phyloP scores from a whole-genome alignment of 2,113 vertebrate genomes.

The Emydocephalus ijimae region DNA sequence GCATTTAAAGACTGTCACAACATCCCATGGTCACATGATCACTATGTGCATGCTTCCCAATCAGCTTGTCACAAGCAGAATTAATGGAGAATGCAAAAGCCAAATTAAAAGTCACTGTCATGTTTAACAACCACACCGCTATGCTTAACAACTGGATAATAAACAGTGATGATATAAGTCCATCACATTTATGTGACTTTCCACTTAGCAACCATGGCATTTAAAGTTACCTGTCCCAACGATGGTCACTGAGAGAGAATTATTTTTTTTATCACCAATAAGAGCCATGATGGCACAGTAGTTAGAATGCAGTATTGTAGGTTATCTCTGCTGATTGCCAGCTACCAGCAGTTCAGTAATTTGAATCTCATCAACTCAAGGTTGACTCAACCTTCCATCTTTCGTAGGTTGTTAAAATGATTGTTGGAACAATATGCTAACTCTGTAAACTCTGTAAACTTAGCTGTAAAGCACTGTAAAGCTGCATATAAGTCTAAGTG shows the following conservation, averaged over 20 bases:
- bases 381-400: too few relatives aligned
- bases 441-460: too few relatives aligned
- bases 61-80: background rate
- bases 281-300: too few relatives aligned
- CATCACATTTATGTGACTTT: background rate
- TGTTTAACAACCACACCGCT: background rate
- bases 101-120: background rate
- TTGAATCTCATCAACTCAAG: too few relatives aligned
- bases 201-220: background rate
- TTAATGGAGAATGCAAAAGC: background rate
- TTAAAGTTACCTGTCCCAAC: background rate
- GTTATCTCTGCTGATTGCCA: too few relatives aligned
- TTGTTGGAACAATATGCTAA: too few relatives aligned
- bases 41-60: background rate
- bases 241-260: background rate
- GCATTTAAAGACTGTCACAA: background rate
- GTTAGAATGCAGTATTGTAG: too few relatives aligned
- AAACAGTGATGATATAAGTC: background rate
- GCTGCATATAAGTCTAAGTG: too few relatives aligned
- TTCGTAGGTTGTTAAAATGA: too few relatives aligned
- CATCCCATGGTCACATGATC: background rate
- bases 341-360: too few relatives aligned
- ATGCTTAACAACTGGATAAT: background rate
- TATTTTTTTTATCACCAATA: background rate
- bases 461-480: too few relatives aligned